Conservation (phyloP, 2,797 vertebrate genomes). For the Danio aesculapii region DNA sequence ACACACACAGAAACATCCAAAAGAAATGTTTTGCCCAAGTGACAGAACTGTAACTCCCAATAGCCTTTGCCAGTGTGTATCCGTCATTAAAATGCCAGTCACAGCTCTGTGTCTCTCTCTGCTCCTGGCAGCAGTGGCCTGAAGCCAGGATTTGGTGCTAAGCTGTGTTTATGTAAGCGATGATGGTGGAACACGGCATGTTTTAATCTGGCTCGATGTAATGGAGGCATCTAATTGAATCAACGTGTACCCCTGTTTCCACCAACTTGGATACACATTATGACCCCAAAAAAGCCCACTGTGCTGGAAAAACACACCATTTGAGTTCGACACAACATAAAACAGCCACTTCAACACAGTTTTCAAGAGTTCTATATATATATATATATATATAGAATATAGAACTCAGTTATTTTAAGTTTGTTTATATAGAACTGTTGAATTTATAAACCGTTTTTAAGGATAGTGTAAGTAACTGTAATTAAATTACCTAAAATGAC, state of each 20-base stretch:
- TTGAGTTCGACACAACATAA: not conserved
- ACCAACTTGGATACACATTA: slow-evolving; percentile 32
- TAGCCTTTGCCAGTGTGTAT: slow-evolving; percentile 21
- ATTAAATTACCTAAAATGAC: too few species aligned
- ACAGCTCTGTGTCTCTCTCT: slow-evolving; percentile 26
- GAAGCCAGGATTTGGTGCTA: slow-evolving; percentile 50
- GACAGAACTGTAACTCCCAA: slow-evolving; percentile 20
- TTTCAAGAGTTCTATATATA: not conserved
- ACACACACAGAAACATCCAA: not conserved
- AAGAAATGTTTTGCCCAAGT: slow-evolving; percentile 1
- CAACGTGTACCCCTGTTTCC: slow-evolving; percentile 39
- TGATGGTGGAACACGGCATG: slow-evolving; percentile 43
- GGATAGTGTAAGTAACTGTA: too few species aligned
- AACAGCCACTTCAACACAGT: not conserved
- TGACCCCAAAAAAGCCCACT: slow-evolving; percentile 22
- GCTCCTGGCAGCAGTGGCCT: slow-evolving; percentile 35
- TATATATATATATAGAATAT: too few species aligned
- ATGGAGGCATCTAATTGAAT: slow-evolving; percentile 53
- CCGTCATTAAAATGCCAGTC: slow-evolving; percentile 44
- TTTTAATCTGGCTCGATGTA: slow-evolving; percentile 50
- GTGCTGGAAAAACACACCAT: not conserved
- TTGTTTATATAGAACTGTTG: too few species aligned
- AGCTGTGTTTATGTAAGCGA: slow-evolving; percentile 39
- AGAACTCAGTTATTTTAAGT: too few species aligned
- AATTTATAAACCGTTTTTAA: too few species aligned